phyloP scores from a whole-genome alignment of 1,140 invertebrate species.

The Cecropterus lyciades region DNA sequence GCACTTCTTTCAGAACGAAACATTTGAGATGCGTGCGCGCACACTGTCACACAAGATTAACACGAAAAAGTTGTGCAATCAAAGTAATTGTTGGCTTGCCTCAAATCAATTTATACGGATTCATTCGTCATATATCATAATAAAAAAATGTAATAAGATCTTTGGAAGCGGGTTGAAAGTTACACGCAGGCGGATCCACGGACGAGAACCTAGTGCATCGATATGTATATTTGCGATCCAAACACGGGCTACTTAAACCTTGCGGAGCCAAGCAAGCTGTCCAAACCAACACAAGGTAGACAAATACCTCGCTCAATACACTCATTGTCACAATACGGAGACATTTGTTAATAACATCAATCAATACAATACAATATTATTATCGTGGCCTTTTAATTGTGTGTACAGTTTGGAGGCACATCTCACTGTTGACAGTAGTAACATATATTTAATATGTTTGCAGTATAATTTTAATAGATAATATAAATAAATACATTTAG shows the following conservation, averaged over 20 bases:
- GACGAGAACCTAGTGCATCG: not conserved
- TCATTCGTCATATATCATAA: no score
- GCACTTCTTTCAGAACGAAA: no score
- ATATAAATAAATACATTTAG: not conserved
- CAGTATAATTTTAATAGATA: not conserved
- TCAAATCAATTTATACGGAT: no score
- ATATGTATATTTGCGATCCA: constrained; percentile 12
- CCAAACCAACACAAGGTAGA: constrained; percentile 20
- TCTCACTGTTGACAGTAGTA: not conserved
- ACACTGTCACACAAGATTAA: no score
- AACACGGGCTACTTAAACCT: constrained; percentile 25
- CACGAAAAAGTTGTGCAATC: no score
- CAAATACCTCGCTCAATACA: constrained; percentile 10
- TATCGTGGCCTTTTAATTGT: constrained; percentile 13
- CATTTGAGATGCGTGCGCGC: no score
- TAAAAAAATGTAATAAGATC: no score
- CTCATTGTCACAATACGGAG: constrained; percentile 16
- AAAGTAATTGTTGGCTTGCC: no score
- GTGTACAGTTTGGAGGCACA: constrained; percentile 9
- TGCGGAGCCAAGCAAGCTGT: constrained; percentile 13
- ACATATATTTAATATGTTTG: not conserved
- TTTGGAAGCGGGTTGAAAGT: no score
- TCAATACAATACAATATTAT: constrained; percentile 7
- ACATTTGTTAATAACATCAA: constrained; percentile 27
- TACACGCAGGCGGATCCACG: no score